Base-by-base conservation (phyloP, 2,797 vertebrate genomes). In the Arrhamphus sclerolepis region DNA sequence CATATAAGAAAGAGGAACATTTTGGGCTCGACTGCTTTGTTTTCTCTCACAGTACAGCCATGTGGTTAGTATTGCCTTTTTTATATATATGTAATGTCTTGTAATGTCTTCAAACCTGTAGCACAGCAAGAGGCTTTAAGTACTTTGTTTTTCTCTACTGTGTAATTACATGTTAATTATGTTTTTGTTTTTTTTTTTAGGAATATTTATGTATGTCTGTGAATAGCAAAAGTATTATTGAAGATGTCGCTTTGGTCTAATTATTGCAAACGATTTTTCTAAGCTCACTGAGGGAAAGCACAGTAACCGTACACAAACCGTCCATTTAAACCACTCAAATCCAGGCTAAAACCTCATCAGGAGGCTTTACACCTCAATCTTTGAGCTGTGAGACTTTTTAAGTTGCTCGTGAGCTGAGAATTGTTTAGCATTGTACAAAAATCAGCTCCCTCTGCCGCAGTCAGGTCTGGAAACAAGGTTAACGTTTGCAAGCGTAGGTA, bases 121-220 rank as follows among this genome's bases (percentile, higher is more conserved):
- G 75, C 75, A 56, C 38, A 81, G 54, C 59, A 66, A 70, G n/a
- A 64, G 62, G 66, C 81, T 88, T 84, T 75, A 68, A 68, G 58
- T 78, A 28, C 16, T 59, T 43, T 68, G 76, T 84, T 84, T 88
- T 79, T 84, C 70, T 84, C 70, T 80, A 76, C 56, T 39, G 56
- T 88, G 60, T 82, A 80, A 86, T 86, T 86, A 71, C 75, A 76
- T 78, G 72, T 77, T 57, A 70, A 38, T 38, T 38, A 38, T 38
- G 34, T 38, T 82, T 85, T 82, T 60, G 77, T 42, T 82, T 26
- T 26, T 26, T 26, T 26, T 78, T 79, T 75, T 77, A 80, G 58
- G 26, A 48, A 41, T 89, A 86, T 87, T 84, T 88, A 83, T 81
- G 56, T 72, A 52, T 57, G 69, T 87, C 53, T 78, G 55, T 79